These are phyloP conservation scores for Drepana arcuata DNA, from an alignment of 1,140 invertebrate genomes.

Conservation along the genomic window DNA sequence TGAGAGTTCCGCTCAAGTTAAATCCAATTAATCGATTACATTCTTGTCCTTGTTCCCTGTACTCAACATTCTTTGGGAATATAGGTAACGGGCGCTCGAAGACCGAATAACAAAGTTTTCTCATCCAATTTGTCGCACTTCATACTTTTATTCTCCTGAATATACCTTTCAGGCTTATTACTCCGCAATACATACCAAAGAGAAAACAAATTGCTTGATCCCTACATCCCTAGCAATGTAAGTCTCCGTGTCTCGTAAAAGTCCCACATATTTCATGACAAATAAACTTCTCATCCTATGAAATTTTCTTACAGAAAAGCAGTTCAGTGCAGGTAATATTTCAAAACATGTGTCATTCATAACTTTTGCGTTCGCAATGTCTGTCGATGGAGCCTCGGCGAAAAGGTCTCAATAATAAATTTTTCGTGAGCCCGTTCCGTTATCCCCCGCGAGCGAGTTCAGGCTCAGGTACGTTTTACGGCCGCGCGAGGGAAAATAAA, in stretches of 20 bases:
- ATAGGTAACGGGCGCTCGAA: conserved; percentile 17
- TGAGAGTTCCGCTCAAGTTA: conserved; percentile 14
- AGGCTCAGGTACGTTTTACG: conserved; percentile 65
- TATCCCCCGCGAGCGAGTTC: conserved; percentile 59
- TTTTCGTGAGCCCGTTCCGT: conserved; percentile 64
- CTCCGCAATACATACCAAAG: conserved; percentile 49
- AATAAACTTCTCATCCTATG: conserved; percentile 67
- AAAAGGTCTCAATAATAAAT: conserved; percentile 72
- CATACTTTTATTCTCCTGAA: conserved; percentile 48
- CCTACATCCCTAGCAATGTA: conserved; percentile 60
- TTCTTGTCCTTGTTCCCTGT: too few relatives aligned
- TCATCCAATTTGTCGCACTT: conserved; percentile 63
- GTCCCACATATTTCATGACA: conserved; percentile 67
- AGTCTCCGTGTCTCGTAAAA: conserved; percentile 57
- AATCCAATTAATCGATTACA: conserved; percentile 15
- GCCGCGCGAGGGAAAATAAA: conserved; percentile 68
- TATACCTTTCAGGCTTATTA: conserved; percentile 47
- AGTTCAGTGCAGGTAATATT: conserved; percentile 69
- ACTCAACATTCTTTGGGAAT: conserved; percentile 11
- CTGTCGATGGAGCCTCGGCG: conserved; percentile 66
- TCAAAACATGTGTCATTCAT: conserved; percentile 72
- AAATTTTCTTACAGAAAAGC: conserved; percentile 58
- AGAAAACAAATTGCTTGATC: conserved; percentile 61
- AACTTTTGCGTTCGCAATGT: conserved; percentile 70
- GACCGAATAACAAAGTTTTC: conserved; percentile 47